A percentile compares a stretch with the other conserved stretches of the same genome.
phyloP scores from a whole-genome alignment of 2,797 vertebrate genomes.

The Phoebastria nigripes region DNA sequence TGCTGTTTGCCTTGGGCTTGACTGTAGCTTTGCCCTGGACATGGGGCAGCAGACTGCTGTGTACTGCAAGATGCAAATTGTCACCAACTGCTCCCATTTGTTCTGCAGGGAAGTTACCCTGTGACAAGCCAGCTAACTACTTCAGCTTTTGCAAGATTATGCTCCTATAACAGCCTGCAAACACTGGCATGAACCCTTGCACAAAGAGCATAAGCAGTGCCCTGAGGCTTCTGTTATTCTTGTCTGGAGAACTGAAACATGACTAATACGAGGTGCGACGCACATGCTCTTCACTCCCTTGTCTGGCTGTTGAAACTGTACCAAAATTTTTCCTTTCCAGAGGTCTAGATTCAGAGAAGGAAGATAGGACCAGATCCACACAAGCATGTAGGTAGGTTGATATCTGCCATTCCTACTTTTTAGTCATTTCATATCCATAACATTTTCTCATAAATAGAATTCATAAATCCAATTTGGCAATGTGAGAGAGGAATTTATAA shows the following conservation, averaged over 20 bases:
- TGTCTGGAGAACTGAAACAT: not conserved
- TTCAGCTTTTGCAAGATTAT: not conserved
- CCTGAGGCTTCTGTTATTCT: not conserved
- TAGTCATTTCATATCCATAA: not conserved
- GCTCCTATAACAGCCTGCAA: not conserved
- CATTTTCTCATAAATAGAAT: not conserved
- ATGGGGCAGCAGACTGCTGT: not conserved
- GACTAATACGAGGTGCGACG: not conserved
- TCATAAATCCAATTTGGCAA: not conserved
- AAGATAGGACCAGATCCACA: rapidly evolving
- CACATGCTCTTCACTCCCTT: not conserved
- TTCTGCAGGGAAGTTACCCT: not conserved
- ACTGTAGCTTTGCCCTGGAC: not conserved
- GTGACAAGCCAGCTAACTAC: not conserved
- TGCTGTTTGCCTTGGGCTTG: not conserved
- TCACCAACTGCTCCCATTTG: not conserved
- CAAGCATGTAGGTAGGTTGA: not conserved
- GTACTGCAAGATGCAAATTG: not conserved
- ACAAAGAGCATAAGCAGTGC: not conserved
- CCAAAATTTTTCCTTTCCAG: not conserved
- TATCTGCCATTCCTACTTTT: not conserved
- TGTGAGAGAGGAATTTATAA: not conserved
- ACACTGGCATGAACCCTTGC: not conserved
- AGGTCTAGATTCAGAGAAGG: not conserved
- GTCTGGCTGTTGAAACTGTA: not conserved